Evolutionary conservation across 2,888 invertebrate species (phyloP).

Genomic region (Stenotaenia linearis): DNA sequence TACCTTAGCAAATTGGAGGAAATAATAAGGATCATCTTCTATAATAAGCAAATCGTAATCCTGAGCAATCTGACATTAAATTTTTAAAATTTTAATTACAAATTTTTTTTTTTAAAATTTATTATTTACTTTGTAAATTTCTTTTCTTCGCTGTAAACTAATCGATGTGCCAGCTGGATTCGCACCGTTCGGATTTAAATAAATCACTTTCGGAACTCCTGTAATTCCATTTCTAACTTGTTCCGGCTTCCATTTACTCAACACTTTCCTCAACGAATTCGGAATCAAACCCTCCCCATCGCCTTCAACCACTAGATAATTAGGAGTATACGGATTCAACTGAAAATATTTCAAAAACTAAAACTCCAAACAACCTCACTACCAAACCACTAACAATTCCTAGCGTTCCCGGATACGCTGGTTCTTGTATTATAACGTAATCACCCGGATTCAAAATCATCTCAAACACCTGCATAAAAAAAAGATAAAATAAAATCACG

Average conservation of each 20-base stretch:
- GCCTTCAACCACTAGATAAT: constrained; percentile 61
- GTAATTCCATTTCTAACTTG: constrained; percentile 52
- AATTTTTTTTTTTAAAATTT: not conserved
- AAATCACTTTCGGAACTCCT: constrained; percentile 64
- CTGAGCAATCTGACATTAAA: constrained; percentile 56
- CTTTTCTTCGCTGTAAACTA: constrained; percentile 58
- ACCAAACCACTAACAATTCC: constrained; percentile 57
- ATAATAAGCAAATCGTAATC: constrained; percentile 69
- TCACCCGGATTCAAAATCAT: constrained; percentile 59
- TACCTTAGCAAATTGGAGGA: constrained; percentile 65
- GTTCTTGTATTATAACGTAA: constrained; percentile 63
- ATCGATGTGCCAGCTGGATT: constrained; percentile 71
- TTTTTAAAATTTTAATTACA: not conserved
- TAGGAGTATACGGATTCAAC: constrained; percentile 63
- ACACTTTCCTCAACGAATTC: constrained; percentile 54
- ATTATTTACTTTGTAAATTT: constrained; percentile 57
- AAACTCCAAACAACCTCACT: not conserved
- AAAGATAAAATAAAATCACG: not conserved
- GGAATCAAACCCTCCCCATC: constrained; percentile 65
- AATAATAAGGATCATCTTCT: constrained; percentile 79
- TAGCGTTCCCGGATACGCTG: constrained; percentile 64
- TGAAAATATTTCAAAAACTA: constrained; percentile 46
- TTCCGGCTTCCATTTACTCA: constrained; percentile 47
- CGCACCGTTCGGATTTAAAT: constrained; percentile 67
- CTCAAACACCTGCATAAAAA: not conserved